phyloP scores from a whole-genome alignment of 92 coral and sea anemone species.

The Epizoanthus rinbou region DNA sequence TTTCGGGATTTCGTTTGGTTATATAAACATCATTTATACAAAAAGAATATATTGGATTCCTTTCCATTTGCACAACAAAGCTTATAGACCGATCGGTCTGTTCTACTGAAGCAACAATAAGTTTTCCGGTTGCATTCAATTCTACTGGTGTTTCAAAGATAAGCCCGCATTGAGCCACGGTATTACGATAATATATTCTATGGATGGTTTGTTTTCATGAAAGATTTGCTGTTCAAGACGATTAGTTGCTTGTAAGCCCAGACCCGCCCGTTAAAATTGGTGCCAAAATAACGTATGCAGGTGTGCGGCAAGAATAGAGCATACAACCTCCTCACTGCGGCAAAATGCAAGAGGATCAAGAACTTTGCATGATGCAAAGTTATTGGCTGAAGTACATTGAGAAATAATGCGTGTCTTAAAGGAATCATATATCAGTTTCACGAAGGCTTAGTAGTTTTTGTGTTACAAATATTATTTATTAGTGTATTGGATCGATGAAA shows the following conservation, averaged over 20 bases:
- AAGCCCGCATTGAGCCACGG: neutral
- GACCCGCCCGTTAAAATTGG: slow-evolving; percentile 32
- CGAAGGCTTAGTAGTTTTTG: slow-evolving; percentile 5
- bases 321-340: neutral
- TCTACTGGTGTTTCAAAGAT: neutral
- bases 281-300: slow-evolving; percentile 21
- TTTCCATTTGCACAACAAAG: neutral
- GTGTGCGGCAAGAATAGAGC: neutral
- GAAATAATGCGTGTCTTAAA: neutral
- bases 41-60: neutral
- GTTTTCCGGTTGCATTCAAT: neutral
- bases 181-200: neutral
- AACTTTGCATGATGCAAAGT: neutral
- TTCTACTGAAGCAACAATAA: neutral
- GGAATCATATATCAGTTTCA: slow-evolving; percentile 17
- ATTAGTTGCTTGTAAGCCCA: slow-evolving; percentile 32
- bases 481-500: slow-evolving; percentile 20
- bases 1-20: neutral
- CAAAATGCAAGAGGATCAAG: neutral
- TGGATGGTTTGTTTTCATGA: slow-evolving; percentile 12
- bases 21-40: neutral
- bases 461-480: slow-evolving; percentile 34
- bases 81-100: neutral
- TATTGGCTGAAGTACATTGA: neutral
- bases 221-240: slow-evolving; percentile 3